Evolutionary conservation across 35 echinoderm and acorn worm genomes (phyloP), one percentile per base, ranked within the genome.

Genomic region (Acanthaster planci): DNA sequence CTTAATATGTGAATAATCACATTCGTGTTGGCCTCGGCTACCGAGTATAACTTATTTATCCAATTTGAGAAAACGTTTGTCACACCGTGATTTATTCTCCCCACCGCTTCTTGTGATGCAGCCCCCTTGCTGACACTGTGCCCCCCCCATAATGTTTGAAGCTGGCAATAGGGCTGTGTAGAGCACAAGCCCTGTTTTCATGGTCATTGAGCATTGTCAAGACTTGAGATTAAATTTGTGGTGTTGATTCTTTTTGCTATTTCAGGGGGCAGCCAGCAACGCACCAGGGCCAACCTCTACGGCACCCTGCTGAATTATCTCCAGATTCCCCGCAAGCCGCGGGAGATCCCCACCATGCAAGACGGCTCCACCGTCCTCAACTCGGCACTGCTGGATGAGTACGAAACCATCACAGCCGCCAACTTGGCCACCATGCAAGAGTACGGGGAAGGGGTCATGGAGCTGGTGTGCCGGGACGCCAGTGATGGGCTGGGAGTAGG

Each of bases 401-500:
- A 90, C 51, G 91, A 98, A 39, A 82, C 56, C 26, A 84, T 98
- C 38, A 93, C 80, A 30, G 76, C 60, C 17, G 88, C 91, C 8
- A 98, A 91, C 76, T 17, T 98, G 51, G 77, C 85, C 7, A 86
- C 91, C 18, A 98, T 98, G 15, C 60, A 84, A 27, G 88, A 90
- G 67, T 98, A 89, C 72, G 95, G 95, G 0, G 95, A 98, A 26
- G 57, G 72, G 2, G 78, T 98, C 36, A 88, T 89, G 72, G 88
- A 93, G 16, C 85, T 98, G 64, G 87, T 98, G n/a, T 98, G 91
- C 60, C 87, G 89, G 40, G 92, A 98, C 82, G 89, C 95, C 17
- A 94, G 95, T 76, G 95, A 98, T 78, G 92, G 95, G 0, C 95
- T 94, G 78, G 95, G 90, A 54, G 82, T 98, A 17, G 88, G 91